Percentiles rank a stretch among this genome's conserved stretches.
Conservation (phyloP, 2,113 vertebrate genomes). For the Bos taurus region ARS-UCD2.0 NC_037345.1:29578501-29579000, state of each 20-base stretch:
- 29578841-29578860: fast-evolving
- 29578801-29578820: not conserved
- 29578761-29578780: conserved; percentile 21
- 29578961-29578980: not conserved
- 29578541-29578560: not conserved
- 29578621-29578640: not conserved
- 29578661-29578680: not conserved
- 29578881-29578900: not conserved
- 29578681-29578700: conserved; percentile 35
- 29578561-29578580: not conserved
- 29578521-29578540: conserved; percentile 47
- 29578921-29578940: not conserved
- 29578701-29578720: conserved; percentile 46
- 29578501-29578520: conserved; percentile 50
- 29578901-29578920: not conserved
- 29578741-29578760: conserved; percentile 32
- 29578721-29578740: conserved; percentile 20
- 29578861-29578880: fast-evolving
- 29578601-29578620: conserved; percentile 2
- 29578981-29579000: not conserved
- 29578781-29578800: not conserved
- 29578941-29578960: not conserved
- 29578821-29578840: not conserved
- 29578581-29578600: not conserved
- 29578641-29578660: conserved; percentile 19